Evolutionary conservation across 2,797 vertebrate species (phyloP), one percentile per base, ranked within the genome.

Genomic region (Falco novaeseelandiae): DNA sequence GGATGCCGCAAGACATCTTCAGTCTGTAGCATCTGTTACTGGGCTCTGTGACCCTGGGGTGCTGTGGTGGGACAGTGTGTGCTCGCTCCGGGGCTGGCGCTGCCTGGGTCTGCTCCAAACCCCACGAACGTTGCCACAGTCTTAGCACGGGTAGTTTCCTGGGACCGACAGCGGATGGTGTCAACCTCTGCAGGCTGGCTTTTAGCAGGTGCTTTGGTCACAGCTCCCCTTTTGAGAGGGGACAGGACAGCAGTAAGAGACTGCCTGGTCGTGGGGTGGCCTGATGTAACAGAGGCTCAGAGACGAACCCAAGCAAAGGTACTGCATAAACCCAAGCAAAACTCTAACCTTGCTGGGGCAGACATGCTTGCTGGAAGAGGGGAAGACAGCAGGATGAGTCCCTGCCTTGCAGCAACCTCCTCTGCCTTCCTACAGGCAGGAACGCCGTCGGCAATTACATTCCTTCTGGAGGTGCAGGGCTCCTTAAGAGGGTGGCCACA

Each of bases 91-190:
- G 46, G 40, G 52, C 61, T 81, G 63, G 4, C n/a, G 32, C 79
- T 83, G 40, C 29, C 44, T 72, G 63, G 36, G 23, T 36, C 48
- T 71, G 58, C 71, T 84, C 71, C 79, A 87, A 48, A 42, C 14
- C 13, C 65, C 3, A 0, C 0, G 9, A 2, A 1, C 19, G 1
- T 48, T 21, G 3, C 46, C 3, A 0, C 4, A 29, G 27, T n/a
- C 80, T 62, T 4, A 8, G 52, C 77, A 63, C 1, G 3, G 55
- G 32, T 6, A 4, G 63, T 36, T 46, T 58, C 40, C 36, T 7
- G 40, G 27, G 29, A 26, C 57, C 3, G 7, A 7, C n/a, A 74
- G 63, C 1, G 25, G 27, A 49, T 20, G 54, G 13, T 40, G 72
- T 36, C 74, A 27, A 1, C 42, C 65, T 26, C 40, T 65, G 62